Percentiles rank a stretch among this genome's conserved stretches.
Conservation (phyloP, 2,113 vertebrate species). For the Paramisgurnus dabryanus region DNA sequence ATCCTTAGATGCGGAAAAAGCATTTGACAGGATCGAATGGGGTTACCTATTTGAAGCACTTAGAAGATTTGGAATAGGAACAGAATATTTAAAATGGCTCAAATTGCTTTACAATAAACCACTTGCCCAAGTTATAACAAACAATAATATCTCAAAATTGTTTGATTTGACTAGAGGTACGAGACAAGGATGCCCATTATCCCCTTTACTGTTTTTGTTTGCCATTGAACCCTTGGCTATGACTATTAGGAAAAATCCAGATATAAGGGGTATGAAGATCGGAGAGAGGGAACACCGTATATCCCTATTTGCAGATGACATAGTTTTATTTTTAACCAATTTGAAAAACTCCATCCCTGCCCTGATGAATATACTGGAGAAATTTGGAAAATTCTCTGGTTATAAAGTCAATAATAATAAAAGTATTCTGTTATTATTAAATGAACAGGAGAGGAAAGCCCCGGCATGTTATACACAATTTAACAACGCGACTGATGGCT, state of each 20-base stretch:
- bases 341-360: no score
- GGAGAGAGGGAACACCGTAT: not conserved
- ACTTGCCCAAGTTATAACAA: not conserved
- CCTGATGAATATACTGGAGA: no score
- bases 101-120: not conserved
- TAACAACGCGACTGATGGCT: no score
- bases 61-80: not conserved
- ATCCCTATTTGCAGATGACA: not conserved
- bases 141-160: not conserved
- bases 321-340: no score
- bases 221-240: conserved; percentile 4
- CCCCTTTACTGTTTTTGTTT: not conserved
- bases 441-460: no score
- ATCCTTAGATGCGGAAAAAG: conserved; percentile 17
- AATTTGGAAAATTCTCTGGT: no score
- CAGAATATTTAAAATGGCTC: not conserved
- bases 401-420: no score
- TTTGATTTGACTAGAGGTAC: not conserved
- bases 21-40: conserved; percentile 2
- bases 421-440: no score
- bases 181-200: not conserved
- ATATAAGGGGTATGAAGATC: not conserved
- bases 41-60: not conserved
- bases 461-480: no score
- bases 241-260: not conserved